Evolutionary conservation across 2,113 vertebrate species (phyloP), one percentile per base, ranked within the genome.

Genomic region (Xerus inauris): DNA sequence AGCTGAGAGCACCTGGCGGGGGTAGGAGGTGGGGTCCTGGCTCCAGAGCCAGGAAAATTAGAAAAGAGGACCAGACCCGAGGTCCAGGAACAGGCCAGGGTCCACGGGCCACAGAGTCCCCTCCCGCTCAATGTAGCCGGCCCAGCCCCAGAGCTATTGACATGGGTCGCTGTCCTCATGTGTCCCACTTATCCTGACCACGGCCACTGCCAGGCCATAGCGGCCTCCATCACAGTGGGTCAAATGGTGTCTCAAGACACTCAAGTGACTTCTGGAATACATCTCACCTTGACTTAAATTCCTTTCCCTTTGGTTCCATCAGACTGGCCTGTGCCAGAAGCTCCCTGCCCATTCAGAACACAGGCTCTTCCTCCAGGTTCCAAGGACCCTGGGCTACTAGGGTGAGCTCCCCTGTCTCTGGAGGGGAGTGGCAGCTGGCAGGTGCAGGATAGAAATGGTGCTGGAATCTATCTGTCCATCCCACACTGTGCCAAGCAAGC

Each of bases 401-500:
- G 42, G 30, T 10, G 47, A 75, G 47, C 28, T 28, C 26, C 40
- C 35, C 38, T 5, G 5, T 38, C 10, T 0, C n/a, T 54, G n/a
- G 30, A 77, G 45, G 81, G 16, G 6, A 47, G 5, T n/a, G 35
- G 35, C 17, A 19, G 6, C 54, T 1, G 35, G 22, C 13, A 26
- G 6, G 65, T 0, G 3, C 13, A 7, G 79, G 35, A 5, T 2
- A 12, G 72, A 14, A 75, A 64, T 10, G 67, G 71, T 17, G 9
- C 5, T 3, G 40, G 90, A 0, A 1, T 26, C 59, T 64, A 30
- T 13, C 30, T 30, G 30, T 65, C 62, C 62, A 32, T 28, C 62
- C 84, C 3, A 6, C 6, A 6, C 26, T 0, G 19, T 0, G 1
- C 12, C 26, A 0, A 12, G 8, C 17, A 54, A 8, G 5, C 22